Percentiles rank a stretch among this genome's conserved stretches.
phyloP scores from a whole-genome alignment of 1,140 invertebrate genomes.

The Sminthurides bifidus region DNA sequence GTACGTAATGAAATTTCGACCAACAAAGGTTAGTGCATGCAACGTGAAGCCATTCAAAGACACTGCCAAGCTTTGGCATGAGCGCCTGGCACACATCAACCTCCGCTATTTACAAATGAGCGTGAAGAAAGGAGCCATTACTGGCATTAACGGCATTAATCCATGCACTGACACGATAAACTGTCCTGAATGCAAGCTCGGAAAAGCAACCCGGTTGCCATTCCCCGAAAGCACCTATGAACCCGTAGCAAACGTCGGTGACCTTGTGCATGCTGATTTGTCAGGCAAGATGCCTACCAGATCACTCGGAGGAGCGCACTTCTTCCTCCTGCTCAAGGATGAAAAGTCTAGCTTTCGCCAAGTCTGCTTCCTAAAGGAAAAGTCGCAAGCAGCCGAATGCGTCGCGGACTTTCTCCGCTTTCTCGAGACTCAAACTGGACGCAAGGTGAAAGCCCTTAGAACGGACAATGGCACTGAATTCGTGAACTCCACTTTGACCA shows the following conservation, averaged over 20 bases:
- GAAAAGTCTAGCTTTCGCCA: no score
- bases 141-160: conserved; percentile 3
- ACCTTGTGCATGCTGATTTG: conserved; percentile 38
- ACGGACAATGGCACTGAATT: no score
- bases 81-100: conserved; percentile 10
- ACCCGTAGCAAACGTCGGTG: no score
- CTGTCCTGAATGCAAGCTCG: conserved; percentile 10
- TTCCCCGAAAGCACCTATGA: no score
- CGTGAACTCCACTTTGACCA: no score
- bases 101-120: conserved; percentile 1
- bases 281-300: conserved; percentile 38
- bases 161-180: background rate
- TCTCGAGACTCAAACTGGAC: no score
- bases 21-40: background rate
- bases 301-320: no score
- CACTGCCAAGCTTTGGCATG: conserved; percentile 8
- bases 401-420: no score
- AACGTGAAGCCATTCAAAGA: background rate
- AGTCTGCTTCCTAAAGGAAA: no score
- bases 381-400: no score
- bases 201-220: conserved; percentile 14
- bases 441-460: conserved; percentile 10
- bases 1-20: conserved; percentile 10
- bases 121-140: conserved; percentile 6
- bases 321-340: no score